phyloP scores from a whole-genome alignment of 2,797 vertebrate species.

The Mormyrops attenuatus region DNA sequence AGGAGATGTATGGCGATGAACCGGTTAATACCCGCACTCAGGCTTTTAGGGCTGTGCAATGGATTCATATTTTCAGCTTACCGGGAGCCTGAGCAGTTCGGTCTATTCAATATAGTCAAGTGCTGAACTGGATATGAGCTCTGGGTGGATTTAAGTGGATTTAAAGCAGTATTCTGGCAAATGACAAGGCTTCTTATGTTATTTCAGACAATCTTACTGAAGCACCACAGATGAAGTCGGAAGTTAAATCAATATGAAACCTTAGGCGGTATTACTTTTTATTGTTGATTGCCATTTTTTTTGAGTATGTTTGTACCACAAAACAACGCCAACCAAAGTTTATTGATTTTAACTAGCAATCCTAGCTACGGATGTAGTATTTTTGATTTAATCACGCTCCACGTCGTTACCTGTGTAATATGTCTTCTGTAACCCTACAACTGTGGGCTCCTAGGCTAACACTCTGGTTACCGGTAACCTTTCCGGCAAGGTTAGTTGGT shows the following conservation, averaged over 20 bases:
- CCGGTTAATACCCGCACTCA: conserved; percentile 30
- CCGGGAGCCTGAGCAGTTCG: not conserved
- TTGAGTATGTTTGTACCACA: not conserved
- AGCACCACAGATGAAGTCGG: not conserved
- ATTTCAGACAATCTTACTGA: conserved; percentile 1
- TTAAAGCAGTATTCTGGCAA: not conserved
- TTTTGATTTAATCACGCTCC: not conserved
- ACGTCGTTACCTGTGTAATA: not conserved
- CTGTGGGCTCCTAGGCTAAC: not conserved
- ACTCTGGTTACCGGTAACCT: not conserved
- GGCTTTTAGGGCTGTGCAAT: conserved; percentile 2
- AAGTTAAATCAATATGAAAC: conserved; percentile 1
- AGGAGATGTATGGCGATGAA: conserved; percentile 34
- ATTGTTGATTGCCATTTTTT: not conserved
- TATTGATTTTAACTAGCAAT: not conserved
- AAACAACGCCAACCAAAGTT: not conserved
- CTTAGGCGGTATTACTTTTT: not conserved
- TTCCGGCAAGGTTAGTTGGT: not conserved
- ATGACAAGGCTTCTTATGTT: not conserved
- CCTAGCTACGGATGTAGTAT: not conserved
- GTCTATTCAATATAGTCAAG: conserved; percentile 3
- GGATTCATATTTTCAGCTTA: conserved; percentile 32
- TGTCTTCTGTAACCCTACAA: not conserved
- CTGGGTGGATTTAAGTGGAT: conserved; percentile 10
- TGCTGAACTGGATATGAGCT: not conserved